A percentile compares a stretch with the other conserved stretches of the same genome.
phyloP scores from a whole-genome alignment of 2,888 invertebrate genomes.

The Petrolisthes cinctipes region DNA sequence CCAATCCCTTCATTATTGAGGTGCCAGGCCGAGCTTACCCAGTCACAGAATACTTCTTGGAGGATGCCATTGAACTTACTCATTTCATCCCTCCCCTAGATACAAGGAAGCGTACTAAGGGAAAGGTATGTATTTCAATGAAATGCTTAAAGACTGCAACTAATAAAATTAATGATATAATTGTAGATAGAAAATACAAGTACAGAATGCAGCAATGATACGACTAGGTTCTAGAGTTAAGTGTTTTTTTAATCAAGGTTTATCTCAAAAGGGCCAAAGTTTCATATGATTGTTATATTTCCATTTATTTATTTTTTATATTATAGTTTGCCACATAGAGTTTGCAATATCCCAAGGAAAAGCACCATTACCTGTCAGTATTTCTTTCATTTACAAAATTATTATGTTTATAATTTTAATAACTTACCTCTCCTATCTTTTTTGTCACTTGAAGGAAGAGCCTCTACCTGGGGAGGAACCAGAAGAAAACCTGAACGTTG shows the following conservation, averaged over 20 bases:
- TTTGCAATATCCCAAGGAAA: not conserved
- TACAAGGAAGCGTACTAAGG: constrained; percentile 78
- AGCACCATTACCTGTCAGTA: not conserved
- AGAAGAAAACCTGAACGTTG: constrained; percentile 82
- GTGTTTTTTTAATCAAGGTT: too few relatives aligned
- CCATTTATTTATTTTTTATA: not conserved
- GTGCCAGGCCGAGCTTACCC: constrained; percentile 89
- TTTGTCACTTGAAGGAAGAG: constrained; percentile 57
- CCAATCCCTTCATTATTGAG: constrained; percentile 89
- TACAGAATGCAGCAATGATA: too few relatives aligned
- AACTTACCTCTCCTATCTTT: not conserved
- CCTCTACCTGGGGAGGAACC: constrained; percentile 59
- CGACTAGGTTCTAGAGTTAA: too few relatives aligned
- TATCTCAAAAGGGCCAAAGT: too few relatives aligned
- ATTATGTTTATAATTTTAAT: not conserved
- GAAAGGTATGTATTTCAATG: constrained; percentile 31
- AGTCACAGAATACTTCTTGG: constrained; percentile 91
- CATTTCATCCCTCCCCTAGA: constrained; percentile 84
- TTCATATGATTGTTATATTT: not conserved
- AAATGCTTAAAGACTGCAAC: too few relatives aligned
- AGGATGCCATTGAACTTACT: constrained; percentile 91
- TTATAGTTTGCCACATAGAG: not conserved
- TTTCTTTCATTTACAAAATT: too few relatives aligned
- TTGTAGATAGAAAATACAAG: too few relatives aligned
- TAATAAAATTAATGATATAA: too few relatives aligned